Base-by-base conservation (phyloP, 92 coral and sea anemone genomes). In the Umimayanthus chanpuru region DNA sequence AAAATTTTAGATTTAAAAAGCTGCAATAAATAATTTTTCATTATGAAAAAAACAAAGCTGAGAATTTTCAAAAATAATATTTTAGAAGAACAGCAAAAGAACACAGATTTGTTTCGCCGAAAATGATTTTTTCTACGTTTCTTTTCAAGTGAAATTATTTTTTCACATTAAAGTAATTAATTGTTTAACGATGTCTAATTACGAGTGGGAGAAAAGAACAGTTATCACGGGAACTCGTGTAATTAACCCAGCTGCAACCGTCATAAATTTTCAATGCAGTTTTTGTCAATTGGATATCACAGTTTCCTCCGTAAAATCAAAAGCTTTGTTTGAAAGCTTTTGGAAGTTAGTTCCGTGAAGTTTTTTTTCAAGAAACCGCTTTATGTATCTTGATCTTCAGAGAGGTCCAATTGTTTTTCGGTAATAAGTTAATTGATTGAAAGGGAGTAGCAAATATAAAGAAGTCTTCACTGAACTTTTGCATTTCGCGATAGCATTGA, bases 371-470 rank as follows among this genome's bases (percentile, higher is more conserved):
- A 43, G 2, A 49, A 44, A 44, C 82, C 39, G 82, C 82, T 78
- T 78, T 78, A 78, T 78, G 82, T 78, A 78, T n/a, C 65, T 20
- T 78, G 65, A 78, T 78, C 82, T 78, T 53, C 66, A 47, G 21
- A 78, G 49, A 78, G n/a, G 21, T 6, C 65, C 30, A 44, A 43
- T 78, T 49, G 56, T 53, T 78, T 78, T 44, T 78, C 65, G 65
- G 49, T 50, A 78, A 50, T 10, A 20, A 49, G 36, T 47, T 78
- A 78, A 78, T 78, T 78, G 82, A 8, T 78, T n/a, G 82, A 49
- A 53, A 26, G 82, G n/a, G 41, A 50, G 38, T 32, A 78, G 36
- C 41, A 78, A 53, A 78, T 78, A 78, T 49, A 47, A 78, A 49
- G 82, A 21, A 25, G 49, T 43, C 61, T 78, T 23, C 40, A 25